A percentile compares a stretch with the other conserved stretches of the same genome.
Evolutionary conservation across 2,797 vertebrate species (phyloP).

Genomic region (Morus bassanus): DNA sequence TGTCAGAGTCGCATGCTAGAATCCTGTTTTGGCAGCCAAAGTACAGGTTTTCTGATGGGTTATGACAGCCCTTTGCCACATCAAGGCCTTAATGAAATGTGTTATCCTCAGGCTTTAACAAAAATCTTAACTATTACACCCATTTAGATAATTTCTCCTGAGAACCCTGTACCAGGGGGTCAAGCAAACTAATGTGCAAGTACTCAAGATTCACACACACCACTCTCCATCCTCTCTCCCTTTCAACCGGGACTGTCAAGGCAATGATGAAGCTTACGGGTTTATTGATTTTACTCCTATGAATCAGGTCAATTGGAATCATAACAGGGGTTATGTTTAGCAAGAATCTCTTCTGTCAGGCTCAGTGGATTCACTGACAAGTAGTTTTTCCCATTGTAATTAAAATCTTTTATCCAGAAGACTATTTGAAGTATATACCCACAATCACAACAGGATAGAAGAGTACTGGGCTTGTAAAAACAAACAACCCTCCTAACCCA

Average conservation of each 20-base stretch:
- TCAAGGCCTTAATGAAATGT: not conserved
- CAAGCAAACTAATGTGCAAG: not conserved
- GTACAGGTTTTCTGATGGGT: not conserved
- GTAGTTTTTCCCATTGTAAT: not conserved
- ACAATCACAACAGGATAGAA: not conserved
- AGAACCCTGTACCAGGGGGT: not conserved
- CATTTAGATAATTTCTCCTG: rapidly evolving
- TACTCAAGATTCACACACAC: not conserved
- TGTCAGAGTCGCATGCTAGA: not conserved
- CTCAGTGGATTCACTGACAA: not conserved
- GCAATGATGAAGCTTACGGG: rapidly evolving
- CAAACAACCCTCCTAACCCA: not conserved
- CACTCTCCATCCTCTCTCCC: not conserved
- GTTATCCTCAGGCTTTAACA: not conserved
- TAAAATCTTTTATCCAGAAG: not conserved
- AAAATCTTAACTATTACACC: not conserved
- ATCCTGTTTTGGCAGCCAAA: not conserved
- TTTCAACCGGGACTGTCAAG: not conserved
- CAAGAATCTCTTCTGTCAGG: not conserved
- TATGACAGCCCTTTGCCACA: not conserved
- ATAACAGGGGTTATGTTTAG: not conserved
- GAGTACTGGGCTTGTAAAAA: not conserved
- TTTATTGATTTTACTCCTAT: not conserved
- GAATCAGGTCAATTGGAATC: not conserved
- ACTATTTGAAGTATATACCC: not conserved